These are phyloP conservation scores for Drosophila ananassae DNA, from an alignment of 1,140 invertebrate species.

Conservation along the genomic window DNA sequence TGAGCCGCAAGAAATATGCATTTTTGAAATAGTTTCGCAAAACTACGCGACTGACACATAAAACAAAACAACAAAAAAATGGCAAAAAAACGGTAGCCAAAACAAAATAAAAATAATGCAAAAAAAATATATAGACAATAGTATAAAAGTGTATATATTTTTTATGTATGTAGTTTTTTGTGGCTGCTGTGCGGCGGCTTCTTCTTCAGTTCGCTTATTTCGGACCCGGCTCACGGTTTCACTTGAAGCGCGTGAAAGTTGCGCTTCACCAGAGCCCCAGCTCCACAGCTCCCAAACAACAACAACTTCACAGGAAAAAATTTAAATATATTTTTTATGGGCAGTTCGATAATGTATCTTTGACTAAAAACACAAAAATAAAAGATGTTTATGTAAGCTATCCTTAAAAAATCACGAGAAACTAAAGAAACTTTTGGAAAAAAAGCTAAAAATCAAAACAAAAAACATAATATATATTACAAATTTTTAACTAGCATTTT, in stretches of 20 bases:
- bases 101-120: slow-evolving; percentile 36
- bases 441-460: neutral
- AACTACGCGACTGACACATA: slow-evolving; percentile 30
- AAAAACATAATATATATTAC: too few relatives aligned
- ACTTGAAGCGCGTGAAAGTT: slow-evolving; percentile 79
- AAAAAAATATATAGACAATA: slow-evolving; percentile 4
- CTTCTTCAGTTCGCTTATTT: slow-evolving; percentile 54
- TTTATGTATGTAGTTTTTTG: slow-evolving; percentile 3
- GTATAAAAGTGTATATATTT: slow-evolving; percentile 2
- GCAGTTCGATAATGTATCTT: neutral
- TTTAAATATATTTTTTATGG: neutral
- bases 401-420: neutral
- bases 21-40: slow-evolving; percentile 50
- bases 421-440: slow-evolving; percentile 8
- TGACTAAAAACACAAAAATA: neutral
- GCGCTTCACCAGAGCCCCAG: slow-evolving; percentile 47
- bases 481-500: too few relatives aligned
- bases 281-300: slow-evolving; percentile 7
- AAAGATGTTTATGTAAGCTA: neutral
- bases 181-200: slow-evolving; percentile 39
- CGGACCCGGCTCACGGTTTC: slow-evolving; percentile 70
- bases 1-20: slow-evolving; percentile 43
- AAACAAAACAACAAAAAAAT: neutral
- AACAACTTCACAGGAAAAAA: slow-evolving; percentile 15
- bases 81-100: slow-evolving; percentile 22